phyloP scores from a whole-genome alignment of 2,113 vertebrate species.

The Nycticebus coucang region DNA sequence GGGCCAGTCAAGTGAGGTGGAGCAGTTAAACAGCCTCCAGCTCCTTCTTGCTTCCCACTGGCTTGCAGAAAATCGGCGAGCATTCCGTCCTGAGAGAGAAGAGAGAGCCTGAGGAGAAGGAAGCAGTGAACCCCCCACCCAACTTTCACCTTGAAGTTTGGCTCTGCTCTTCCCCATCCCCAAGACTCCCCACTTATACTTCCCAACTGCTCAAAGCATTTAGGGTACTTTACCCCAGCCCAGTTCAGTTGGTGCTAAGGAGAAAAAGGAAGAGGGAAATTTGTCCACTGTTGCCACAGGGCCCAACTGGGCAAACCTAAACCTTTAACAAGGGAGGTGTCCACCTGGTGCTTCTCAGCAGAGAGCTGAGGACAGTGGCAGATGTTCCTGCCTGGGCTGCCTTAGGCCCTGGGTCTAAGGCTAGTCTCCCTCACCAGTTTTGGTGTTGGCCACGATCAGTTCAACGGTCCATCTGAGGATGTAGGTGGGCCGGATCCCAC shows the following conservation, averaged over 20 bases:
- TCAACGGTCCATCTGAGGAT: slow-evolving; percentile 93
- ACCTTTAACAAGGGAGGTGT: slow-evolving; percentile 1
- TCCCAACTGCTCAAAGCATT: slow-evolving; percentile 31
- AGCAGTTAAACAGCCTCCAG: slow-evolving; percentile 88
- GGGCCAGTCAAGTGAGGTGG: slow-evolving; percentile 90
- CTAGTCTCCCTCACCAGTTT: slow-evolving; percentile 81
- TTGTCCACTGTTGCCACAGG: background rate
- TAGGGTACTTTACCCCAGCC: background rate
- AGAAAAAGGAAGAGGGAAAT: slow-evolving; percentile 18
- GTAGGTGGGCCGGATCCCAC: slow-evolving; percentile 86
- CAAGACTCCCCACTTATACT: background rate
- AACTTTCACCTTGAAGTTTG: background rate
- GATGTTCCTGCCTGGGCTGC: slow-evolving; percentile 16
- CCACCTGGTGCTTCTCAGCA: background rate
- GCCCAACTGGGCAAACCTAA: slow-evolving; percentile 12
- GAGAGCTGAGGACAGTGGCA: slow-evolving; percentile 36
- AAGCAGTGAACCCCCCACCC: background rate
- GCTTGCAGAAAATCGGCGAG: slow-evolving; percentile 68
- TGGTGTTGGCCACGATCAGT: slow-evolving; percentile 89
- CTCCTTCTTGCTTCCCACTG: slow-evolving; percentile 84
- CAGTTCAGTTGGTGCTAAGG: slow-evolving; percentile 43
- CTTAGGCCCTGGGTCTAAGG: slow-evolving; percentile 29
- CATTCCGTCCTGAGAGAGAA: slow-evolving; percentile 77
- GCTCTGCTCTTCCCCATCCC: background rate
- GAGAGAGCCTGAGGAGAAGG: slow-evolving; percentile 54